Base-by-base conservation (phyloP, 2,113 vertebrate species). In the Gnathonemus longibarbis region DNA sequence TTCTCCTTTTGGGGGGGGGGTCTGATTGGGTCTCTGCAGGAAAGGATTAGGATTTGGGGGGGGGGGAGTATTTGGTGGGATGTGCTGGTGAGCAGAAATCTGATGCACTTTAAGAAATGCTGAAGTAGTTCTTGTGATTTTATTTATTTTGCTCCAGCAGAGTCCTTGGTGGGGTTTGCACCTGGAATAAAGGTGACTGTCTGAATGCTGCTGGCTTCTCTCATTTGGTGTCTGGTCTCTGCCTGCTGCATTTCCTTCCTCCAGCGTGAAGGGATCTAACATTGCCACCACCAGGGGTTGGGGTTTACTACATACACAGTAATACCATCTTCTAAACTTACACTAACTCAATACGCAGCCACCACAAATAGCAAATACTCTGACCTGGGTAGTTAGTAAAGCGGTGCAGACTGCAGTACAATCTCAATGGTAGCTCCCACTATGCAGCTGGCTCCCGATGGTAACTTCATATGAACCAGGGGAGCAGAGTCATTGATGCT, bases 111-210 rank as follows among this genome's bases (percentile, higher is more conserved):
- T 49, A 85, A 31, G 48, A 50, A 50, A 49, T 49, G 45, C 84
- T 86, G 84, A 86, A 31, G 45, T 50, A 48, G 84, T 85, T 48
- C 21, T 19, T 39, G 31, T 46, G 13, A 3, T 84, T 49, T 85
- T 86, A 49, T 86, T 86, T 49, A 86, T 86, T 80, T 80, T 80
- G 74, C 17, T 80, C 74, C 39, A 42, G 74, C 35, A 42, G 74
- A 17, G 35, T 80, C 31, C 74, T 80, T 80, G 74, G 10, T 17
- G 5, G 35, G 31, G 35, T 80, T 80, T 80, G 31, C 6, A 19
- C 74, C 74, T 80, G 35, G 15, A 80, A 80, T 80, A 80, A 80
- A 80, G 74, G 74, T 17, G 15, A 80, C 62, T 27, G n/a, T 35
- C 35, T 77, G 5, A 77, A 35, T 39, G 5, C 11, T 35, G 13